These are phyloP conservation scores for Leucophenga montana DNA, from an alignment of 2,888 invertebrate genomes.

Conservation along the genomic window DNA sequence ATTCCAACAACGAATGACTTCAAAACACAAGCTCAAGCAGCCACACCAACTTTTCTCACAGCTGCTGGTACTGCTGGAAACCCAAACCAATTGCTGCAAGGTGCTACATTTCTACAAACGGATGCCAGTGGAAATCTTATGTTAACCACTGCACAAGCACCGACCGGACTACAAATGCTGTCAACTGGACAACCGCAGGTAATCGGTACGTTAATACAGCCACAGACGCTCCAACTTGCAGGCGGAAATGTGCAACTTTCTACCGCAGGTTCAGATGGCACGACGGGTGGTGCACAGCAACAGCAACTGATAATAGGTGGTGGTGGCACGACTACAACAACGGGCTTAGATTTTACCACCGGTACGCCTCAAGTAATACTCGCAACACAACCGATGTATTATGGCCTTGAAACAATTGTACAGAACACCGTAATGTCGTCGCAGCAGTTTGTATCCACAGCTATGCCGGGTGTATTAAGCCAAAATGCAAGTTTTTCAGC, in stretches of 20 bases:
- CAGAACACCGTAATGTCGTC: conserved; percentile 93
- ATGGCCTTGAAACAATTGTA: conserved; percentile 88
- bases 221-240: conserved; percentile 75
- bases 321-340: conserved; percentile 32
- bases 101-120: conserved; percentile 77
- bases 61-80: conserved; percentile 54
- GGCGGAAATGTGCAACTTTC: conserved; percentile 74
- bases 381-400: conserved; percentile 83
- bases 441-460: conserved; percentile 87
- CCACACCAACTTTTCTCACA: conserved; percentile 74
- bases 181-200: conserved; percentile 76
- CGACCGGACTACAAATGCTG: conserved; percentile 75
- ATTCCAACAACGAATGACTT: conserved; percentile 76
- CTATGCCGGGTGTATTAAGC: conserved; percentile 85
- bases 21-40: conserved; percentile 69
- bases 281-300: conserved; percentile 43
- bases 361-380: conserved; percentile 75
- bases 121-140: conserved; percentile 78
- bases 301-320: conserved; percentile 64
- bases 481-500: conserved; percentile 89
- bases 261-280: conserved; percentile 72
- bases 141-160: conserved; percentile 74
- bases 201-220: conserved; percentile 77
- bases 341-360: conserved; percentile 62
- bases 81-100: conserved; percentile 76